Evolutionary conservation across 2,797 vertebrate genomes (phyloP).

Genomic region (Anguilla marmorata): DNA sequence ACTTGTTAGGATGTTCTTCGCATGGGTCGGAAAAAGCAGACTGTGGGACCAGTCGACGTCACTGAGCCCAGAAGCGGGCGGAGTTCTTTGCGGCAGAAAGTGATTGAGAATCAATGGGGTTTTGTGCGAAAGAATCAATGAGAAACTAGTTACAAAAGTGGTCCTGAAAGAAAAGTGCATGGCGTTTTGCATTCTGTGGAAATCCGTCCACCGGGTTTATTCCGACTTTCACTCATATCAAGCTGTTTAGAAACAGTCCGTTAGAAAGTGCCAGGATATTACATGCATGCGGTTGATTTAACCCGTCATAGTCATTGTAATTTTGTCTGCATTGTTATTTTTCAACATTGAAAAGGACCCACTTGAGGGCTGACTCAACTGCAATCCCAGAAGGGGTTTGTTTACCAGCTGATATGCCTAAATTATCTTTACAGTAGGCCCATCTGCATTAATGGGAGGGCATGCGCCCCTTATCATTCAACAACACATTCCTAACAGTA

Average conservation of each 20-base stretch:
- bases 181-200: neutral
- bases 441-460: neutral
- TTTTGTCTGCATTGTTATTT: neutral
- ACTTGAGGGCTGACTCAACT: too few relatives aligned
- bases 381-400: too few relatives aligned
- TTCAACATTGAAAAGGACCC: too few relatives aligned
- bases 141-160: conserved; percentile 2
- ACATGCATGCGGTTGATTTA: neutral
- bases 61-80: conserved; percentile 30
- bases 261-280: neutral
- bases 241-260: neutral
- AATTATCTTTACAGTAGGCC: neutral
- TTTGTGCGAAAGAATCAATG: conserved; percentile 35
- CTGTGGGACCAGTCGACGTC: conserved; percentile 34
- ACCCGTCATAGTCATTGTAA: neutral
- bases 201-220: neutral
- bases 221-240: neutral
- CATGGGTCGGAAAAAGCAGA: conserved; percentile 30
- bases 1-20: conserved; percentile 22
- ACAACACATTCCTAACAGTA: neutral
- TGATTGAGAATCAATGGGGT: conserved; percentile 31
- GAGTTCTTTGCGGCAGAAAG: conserved; percentile 11
- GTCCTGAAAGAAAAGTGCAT: neutral
- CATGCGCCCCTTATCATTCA: neutral
- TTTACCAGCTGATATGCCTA: neutral